Base-by-base conservation (phyloP, 2,888 invertebrate species). In the Hanleya hanleyi region DNA sequence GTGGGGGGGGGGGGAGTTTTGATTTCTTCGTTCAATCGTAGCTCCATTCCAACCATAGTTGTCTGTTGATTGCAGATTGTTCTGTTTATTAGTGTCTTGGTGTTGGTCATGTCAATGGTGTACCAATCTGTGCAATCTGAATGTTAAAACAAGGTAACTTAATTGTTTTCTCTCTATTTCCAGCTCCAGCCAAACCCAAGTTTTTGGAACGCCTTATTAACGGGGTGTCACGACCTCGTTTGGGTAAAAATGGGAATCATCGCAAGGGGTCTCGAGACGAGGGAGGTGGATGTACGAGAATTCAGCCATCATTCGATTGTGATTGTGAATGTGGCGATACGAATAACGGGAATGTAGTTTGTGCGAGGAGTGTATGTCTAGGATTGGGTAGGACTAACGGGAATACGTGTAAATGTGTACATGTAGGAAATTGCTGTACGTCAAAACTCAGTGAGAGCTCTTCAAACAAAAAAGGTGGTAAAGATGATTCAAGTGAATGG, bases 121-220 rank as follows among this genome's bases (percentile, higher is more conserved):
- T n/a, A n/a, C n/a, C n/a, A n/a, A n/a, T n/a, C n/a, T n/a, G n/a
- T n/a, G n/a, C n/a, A n/a, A n/a, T n/a, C n/a, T n/a, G n/a, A n/a
- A n/a, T n/a, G n/a, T n/a, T n/a, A n/a, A n/a, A n/a, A n/a, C n/a
- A n/a, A n/a, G n/a, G n/a, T n/a, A n/a, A n/a, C n/a, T n/a, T n/a
- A n/a, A n/a, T 57, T n/a, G n/a, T 70, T 37, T 70, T 69, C 29
- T 73, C 68, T 76, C 15, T 76, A 29, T 51, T 83, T 80, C 57
- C 83, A 86, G 86, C 84, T 38, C 85, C 85, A 49, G 81, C 83
- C 36, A 86, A 82, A 72, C 86, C 86, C 41, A 86, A 86, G 76
- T 86, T 86, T 75, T 75, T 86, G 47, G 85, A 86, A 67, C 81
- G 81, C 57, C 75, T 86, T 38, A 82, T 86, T 36, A 83, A 77